Conservation (phyloP, 1,140 invertebrate species). For the Drosophila hydei region DNA sequence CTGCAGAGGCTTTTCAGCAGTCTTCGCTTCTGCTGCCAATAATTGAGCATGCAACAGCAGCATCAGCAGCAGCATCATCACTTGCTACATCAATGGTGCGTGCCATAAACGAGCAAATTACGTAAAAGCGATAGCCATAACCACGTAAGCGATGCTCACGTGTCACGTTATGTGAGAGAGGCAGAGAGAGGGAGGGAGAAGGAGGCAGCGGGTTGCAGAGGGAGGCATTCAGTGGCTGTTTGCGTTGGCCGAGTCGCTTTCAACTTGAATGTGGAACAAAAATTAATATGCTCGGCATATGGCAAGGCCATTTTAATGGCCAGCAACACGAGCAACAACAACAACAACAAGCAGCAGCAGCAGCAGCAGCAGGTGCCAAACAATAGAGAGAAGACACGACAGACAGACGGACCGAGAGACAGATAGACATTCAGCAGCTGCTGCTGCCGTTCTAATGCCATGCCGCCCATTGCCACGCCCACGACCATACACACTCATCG, state of each 20-base stretch:
- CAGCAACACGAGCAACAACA: constrained; percentile 50
- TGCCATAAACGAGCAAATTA: constrained; percentile 64
- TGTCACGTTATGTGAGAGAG: constrained; percentile 47
- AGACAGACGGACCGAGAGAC: background rate
- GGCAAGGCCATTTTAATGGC: constrained; percentile 62
- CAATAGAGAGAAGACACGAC: constrained; percentile 58
- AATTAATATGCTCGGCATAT: constrained; percentile 76
- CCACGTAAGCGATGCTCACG: constrained; percentile 65
- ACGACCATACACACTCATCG: background rate
- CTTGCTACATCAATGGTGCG: constrained; percentile 35
- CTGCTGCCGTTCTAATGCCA: constrained; percentile 14
- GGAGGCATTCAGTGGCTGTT: background rate
- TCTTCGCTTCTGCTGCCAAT: constrained; percentile 22
- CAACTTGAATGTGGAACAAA: constrained; percentile 53
- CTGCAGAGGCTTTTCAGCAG: constrained; percentile 38
- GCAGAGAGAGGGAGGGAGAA: background rate
- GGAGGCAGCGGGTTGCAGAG: background rate
- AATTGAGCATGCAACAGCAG: constrained; percentile 42
- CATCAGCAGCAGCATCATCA: constrained; percentile 19
- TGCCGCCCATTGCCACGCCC: background rate
- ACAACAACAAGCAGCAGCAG: constrained; percentile 24
- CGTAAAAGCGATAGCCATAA: constrained; percentile 75
- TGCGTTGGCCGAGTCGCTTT: background rate
- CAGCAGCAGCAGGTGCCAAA: constrained; percentile 53
- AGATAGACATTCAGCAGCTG: background rate